These are phyloP conservation scores for Muraenolepis orangiensis DNA, from an alignment of 2,797 vertebrate species.

Conservation along the genomic window DNA sequence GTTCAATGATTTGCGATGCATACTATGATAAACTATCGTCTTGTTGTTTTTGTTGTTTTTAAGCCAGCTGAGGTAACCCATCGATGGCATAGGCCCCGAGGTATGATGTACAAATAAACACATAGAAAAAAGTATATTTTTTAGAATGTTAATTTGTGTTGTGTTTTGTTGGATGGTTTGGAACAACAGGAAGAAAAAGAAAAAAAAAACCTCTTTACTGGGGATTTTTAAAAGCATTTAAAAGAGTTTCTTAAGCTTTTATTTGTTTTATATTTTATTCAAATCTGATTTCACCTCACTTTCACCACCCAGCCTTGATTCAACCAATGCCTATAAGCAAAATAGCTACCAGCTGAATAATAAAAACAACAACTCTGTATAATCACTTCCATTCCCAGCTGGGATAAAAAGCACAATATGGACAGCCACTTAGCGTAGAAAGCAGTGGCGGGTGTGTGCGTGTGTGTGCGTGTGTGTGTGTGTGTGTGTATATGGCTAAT, in stretches of 20 bases:
- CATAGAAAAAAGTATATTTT: constrained; percentile 58
- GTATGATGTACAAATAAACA: constrained; percentile 57
- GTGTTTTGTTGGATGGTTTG: neutral
- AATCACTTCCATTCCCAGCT: neutral
- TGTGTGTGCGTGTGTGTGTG: too few relatives aligned
- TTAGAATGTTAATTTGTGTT: constrained; percentile 42
- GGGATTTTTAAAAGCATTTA: neutral
- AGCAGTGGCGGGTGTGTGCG: too few relatives aligned
- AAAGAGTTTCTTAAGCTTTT: constrained; percentile 30
- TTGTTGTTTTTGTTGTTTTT: constrained; percentile 25
- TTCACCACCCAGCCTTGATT: neutral
- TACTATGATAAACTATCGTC: constrained; percentile 33
- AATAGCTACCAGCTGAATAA: neutral
- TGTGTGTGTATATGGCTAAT: neutral
- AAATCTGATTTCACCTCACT: neutral
- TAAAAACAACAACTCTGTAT: neutral
- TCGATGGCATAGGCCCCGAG: constrained; percentile 29
- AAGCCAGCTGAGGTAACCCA: constrained; percentile 25
- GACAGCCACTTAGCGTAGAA: too few relatives aligned
- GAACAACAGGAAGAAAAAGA: too few relatives aligned
- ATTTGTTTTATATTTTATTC: constrained; percentile 29
- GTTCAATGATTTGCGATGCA: constrained; percentile 43
- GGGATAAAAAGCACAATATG: neutral
- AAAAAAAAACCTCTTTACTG: neutral
- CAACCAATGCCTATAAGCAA: neutral